A percentile compares a stretch with the other conserved stretches of the same genome.
Evolutionary conservation across 1,140 invertebrate genomes (phyloP).

Genomic region (Drosophila sechellia): DNA sequence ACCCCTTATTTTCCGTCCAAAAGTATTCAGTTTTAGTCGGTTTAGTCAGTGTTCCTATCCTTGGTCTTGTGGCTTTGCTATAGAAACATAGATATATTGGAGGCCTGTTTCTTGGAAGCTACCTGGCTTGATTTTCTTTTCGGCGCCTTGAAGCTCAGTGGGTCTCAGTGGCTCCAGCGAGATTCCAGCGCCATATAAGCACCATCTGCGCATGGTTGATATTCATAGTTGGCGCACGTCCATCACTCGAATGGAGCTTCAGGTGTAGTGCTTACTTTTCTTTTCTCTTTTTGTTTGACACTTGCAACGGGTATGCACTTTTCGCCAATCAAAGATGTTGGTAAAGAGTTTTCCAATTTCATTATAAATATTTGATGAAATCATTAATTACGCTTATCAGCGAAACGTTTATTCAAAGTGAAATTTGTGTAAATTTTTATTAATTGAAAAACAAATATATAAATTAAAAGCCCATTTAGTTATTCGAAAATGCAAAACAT

Average conservation of each 20-base stretch:
- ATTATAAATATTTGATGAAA: constrained; percentile 1
- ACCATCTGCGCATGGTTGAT: constrained; percentile 29
- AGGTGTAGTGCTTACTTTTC: constrained; percentile 21
- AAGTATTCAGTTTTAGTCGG: too few relatives aligned
- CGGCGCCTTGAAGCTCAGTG: constrained; percentile 60
- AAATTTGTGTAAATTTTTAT: not conserved
- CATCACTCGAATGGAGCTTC: constrained; percentile 26
- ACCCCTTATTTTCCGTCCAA: too few relatives aligned
- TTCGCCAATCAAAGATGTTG: constrained; percentile 1
- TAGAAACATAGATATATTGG: too few relatives aligned
- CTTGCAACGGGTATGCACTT: not conserved
- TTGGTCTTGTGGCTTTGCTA: too few relatives aligned
- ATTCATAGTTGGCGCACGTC: constrained; percentile 49
- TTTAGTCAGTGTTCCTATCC: too few relatives aligned
- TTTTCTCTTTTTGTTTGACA: constrained; percentile 17
- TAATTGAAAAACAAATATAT: too few relatives aligned
- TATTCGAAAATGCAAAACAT: too few relatives aligned
- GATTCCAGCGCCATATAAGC: constrained; percentile 30
- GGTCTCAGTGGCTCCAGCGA: constrained; percentile 28
- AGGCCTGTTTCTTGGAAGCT: too few relatives aligned
- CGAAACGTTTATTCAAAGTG: not conserved
- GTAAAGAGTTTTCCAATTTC: not conserved
- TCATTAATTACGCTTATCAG: not conserved
- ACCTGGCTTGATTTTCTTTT: constrained; percentile 27
- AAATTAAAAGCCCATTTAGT: too few relatives aligned